These are phyloP conservation scores for Drosophila truncata DNA, from an alignment of 1,140 invertebrate species.

Conservation along the genomic window DNA sequence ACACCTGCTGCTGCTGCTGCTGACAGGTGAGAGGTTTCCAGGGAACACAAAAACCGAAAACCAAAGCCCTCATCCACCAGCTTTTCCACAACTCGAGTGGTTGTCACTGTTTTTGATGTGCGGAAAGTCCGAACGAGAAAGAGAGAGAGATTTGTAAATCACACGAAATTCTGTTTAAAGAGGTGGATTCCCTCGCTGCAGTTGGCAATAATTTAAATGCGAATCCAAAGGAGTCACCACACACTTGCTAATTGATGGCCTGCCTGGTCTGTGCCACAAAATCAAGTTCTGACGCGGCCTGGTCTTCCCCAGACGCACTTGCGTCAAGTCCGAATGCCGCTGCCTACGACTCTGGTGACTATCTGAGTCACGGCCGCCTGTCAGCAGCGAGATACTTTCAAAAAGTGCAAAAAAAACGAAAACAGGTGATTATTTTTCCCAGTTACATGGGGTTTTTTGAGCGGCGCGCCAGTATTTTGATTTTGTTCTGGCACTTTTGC, in stretches of 20 bases:
- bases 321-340: conserved; percentile 50
- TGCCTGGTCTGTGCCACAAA: conserved; percentile 33
- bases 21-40: conserved; percentile 25
- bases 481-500: conserved; percentile 49
- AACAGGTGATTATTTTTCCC: conserved; percentile 61
- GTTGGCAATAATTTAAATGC: conserved; percentile 15
- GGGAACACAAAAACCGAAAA: conserved; percentile 37
- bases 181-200: conserved; percentile 40
- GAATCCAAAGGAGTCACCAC: conserved; percentile 22
- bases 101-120: conserved; percentile 46
- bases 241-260: conserved; percentile 49
- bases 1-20: conserved; percentile 47
- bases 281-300: conserved; percentile 45
- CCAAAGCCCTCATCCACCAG: conserved; percentile 3
- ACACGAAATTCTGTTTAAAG: conserved; percentile 54
- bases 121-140: neutral
- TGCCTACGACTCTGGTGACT: conserved; percentile 30
- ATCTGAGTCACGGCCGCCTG: conserved; percentile 68
- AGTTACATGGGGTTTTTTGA: conserved; percentile 77
- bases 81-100: conserved; percentile 54
- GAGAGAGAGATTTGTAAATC: conserved; percentile 36
- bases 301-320: conserved; percentile 69
- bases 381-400: conserved; percentile 59
- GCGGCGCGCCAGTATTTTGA: conserved; percentile 48
- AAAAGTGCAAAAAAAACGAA: conserved; percentile 37